Conservation (phyloP, 2,113 vertebrate species). For the Hypomesus transpacificus region DNA sequence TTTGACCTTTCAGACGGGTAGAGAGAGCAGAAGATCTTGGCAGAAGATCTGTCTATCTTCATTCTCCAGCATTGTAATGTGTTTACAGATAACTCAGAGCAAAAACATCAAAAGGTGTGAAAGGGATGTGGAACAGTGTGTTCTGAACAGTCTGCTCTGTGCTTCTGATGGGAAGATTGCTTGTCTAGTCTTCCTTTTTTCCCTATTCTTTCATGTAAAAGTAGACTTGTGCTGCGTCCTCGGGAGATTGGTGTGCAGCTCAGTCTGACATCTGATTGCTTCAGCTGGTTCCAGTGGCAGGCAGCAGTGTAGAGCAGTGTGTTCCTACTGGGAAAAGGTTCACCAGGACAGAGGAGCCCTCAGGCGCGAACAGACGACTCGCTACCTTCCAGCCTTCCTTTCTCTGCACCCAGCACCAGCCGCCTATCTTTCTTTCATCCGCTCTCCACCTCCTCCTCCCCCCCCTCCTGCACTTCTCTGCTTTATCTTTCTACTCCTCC, state of each 20-base stretch:
- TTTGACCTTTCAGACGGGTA: neutral
- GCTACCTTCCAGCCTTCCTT: neutral
- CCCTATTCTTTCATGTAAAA: too few species aligned
- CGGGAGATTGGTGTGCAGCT: neutral
- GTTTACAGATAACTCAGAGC: too few species aligned
- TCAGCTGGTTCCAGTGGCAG: neutral
- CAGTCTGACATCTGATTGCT: neutral
- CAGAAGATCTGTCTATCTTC: neutral
- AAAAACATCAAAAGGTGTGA: too few species aligned
- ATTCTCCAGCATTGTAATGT: neutral
- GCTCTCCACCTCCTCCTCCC: neutral
- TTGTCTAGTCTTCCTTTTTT: too few species aligned
- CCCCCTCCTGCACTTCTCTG: neutral
- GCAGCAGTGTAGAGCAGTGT: neutral
- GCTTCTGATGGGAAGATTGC: too few species aligned
- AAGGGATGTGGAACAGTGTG: too few species aligned
- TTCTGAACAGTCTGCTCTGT: too few species aligned
- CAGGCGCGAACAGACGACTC: too few species aligned
- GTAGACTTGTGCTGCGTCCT: neutral
- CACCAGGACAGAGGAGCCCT: neutral
- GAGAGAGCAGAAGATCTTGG: neutral
- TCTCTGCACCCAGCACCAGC: neutral
- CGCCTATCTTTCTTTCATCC: neutral
- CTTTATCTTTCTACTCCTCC: neutral
- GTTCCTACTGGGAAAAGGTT: neutral